Base-by-base conservation (phyloP, 2,113 vertebrate genomes). In the Sterrhoptilus dennistouni region DNA sequence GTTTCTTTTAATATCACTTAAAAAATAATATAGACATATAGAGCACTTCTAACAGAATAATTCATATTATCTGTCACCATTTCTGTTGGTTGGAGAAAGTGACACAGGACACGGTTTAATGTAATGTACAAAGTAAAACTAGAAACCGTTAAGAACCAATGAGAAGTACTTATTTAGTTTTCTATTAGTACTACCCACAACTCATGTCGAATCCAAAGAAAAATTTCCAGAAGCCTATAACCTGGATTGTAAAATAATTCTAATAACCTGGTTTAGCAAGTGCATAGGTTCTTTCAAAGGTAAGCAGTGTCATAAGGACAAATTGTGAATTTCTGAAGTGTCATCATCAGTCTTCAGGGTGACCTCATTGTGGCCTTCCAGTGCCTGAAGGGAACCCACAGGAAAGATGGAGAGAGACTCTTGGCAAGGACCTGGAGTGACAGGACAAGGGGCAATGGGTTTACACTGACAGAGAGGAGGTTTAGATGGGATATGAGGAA, bases 401-500 rank as follows among this genome's bases (percentile, higher is more conserved):
- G 36, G n/a, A 45, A 31, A 15, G 45, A 61, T 47, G 47, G 24
- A 53, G 45, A 60, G 38, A 31, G 45, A 31, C 38, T 68, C 47
- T 22, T 35, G 3, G 1, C 9, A 35, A 7, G n/a, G 47, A 17
- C 11, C 28, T 61, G 54, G 9, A 47, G n/a, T 31, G 54, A 31
- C 70, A 83, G 70, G 17, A 42, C 40, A 68, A 5, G n/a, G 28
- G n/a, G 5, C 0, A 83, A 27, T 69, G 78, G 38, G 24, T 40
- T 25, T n/a, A 68, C 2, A 35, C 11, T 54, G 53, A n/a, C 45
- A 53, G 19, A 53, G n/a, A 2, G 21, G 0, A 22, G 20, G 9
- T 0, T 53, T 47, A 15, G n/a, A 40, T 27, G 2, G n/a, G 17
- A 3, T 42, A 49, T 35, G 0, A 0, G 38, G 40, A 13, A 35